These are phyloP conservation scores for Lasiurus cinereus DNA, from an alignment of 2,113 vertebrate genomes.

Conservation along the genomic window DNA sequence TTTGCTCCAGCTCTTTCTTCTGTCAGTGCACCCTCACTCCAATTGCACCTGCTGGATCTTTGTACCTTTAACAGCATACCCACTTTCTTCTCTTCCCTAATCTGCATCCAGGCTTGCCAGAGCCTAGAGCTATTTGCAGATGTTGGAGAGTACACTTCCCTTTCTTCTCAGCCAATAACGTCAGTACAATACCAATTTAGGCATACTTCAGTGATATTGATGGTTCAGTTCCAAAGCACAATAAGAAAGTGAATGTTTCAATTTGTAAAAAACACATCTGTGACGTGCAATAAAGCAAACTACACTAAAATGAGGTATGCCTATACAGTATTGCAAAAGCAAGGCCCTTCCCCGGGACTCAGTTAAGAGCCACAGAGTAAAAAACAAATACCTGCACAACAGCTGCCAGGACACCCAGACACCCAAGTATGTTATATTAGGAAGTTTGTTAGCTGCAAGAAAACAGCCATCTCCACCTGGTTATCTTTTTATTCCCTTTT, in stretches of 20 bases:
- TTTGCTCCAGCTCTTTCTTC: not conserved
- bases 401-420: not conserved
- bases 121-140: not conserved
- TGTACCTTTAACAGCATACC: not conserved
- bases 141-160: not conserved
- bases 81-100: not conserved
- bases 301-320: not conserved
- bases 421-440: too few relatives aligned
- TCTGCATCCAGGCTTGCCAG: not conserved
- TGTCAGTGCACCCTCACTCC: not conserved
- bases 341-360: not conserved
- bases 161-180: not conserved
- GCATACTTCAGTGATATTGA: not conserved
- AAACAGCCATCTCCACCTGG: not conserved
- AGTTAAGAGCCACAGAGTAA: not conserved
- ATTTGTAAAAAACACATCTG: not conserved
- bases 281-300: not conserved
- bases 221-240: not conserved
- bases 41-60: not conserved
- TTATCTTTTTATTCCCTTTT: not conserved
- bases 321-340: conserved; percentile 17
- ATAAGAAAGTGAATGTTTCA: not conserved
- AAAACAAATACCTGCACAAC: not conserved
- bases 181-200: not conserved
- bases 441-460: not conserved